Base-by-base conservation (phyloP, 2,888 invertebrate species). In the Nematopogon swammerdamellus region DNA sequence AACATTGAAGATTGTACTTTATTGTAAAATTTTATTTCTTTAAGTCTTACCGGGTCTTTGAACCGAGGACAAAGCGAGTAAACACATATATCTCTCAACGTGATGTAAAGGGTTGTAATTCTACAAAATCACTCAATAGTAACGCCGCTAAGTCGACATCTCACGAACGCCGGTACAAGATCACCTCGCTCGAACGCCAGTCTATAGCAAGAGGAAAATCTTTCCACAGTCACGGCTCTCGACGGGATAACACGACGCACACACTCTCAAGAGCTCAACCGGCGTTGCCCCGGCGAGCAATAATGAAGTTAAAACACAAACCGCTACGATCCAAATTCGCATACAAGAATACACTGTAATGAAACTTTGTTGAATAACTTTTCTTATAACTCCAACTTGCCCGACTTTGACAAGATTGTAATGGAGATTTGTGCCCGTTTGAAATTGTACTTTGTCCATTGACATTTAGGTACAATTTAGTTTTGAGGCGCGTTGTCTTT, bases 301-400 rank as follows among this genome's bases (percentile, higher is more conserved):
- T 65, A 70, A 71, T 66, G 68, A 64, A 71, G 71, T 65, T 63
- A 74, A 75, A 68, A 61, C 59, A 61, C 59, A 59, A 53, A 59
- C 59, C 58, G 54, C 63, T 62, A 64, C 74, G 60, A 69, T 72
- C 66, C 67, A 72, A 69, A 71, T 65, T 76, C 68, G 62, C 59
- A 58, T 61, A 61, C 63, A 71, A 57, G 56, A 63, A 64, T 65
- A 71, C 72, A 77, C 76, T 74, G 77, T 77, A 76, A 77, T 77
- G 79, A 79, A 79, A 79, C 79, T 79, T 79, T 79, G 79, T 79
- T 79, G 77, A 79, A 77, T 79, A 79, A 79, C 77, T 79, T 79
- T 79, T 79, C 77, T 77, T 77, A 79, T 79, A 79, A 79, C 76
- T 79, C 77, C 75, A 76, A 76, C 71, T 75, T 68, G 64, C 67